Evolutionary conservation across 2,888 invertebrate species (phyloP).

Genomic region (Limnephilus marmoratus): DNA sequence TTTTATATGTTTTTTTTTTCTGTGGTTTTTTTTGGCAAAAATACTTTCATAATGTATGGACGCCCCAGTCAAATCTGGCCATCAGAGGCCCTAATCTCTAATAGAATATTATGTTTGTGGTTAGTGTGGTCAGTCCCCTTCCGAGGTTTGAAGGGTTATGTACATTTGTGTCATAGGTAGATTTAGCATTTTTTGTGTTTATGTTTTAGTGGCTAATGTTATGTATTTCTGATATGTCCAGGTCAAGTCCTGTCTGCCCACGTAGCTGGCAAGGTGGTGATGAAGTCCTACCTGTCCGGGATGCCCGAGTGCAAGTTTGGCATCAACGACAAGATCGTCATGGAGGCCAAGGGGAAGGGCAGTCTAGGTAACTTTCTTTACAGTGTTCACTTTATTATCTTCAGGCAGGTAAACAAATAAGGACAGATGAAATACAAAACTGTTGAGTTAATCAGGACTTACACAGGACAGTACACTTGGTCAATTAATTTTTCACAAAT

Average conservation of each 20-base stretch:
- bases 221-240: slow-evolving; percentile 69
- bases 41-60: too few species aligned
- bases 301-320: slow-evolving; percentile 99
- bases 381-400: background rate
- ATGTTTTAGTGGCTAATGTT: background rate
- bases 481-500: background rate
- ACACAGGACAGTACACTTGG: too few species aligned
- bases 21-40: too few species aligned
- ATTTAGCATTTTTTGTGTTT: too few species aligned
- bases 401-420: too few species aligned
- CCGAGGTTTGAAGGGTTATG: background rate
- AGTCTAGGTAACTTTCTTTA: slow-evolving; percentile 71
- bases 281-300: slow-evolving; percentile 99
- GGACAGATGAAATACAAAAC: too few species aligned
- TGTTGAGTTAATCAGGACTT: too few species aligned
- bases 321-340: slow-evolving; percentile 99
- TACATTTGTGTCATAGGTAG: background rate
- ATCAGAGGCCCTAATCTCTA: too few species aligned
- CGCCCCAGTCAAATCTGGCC: too few species aligned
- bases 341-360: slow-evolving; percentile 94
- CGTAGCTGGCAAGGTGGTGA: slow-evolving; percentile 99
- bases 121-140: too few species aligned
- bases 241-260: slow-evolving; percentile 99
- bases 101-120: too few species aligned
- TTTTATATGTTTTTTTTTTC: too few species aligned